These are phyloP conservation scores for Holocentrus rufus DNA, from an alignment of 2,797 vertebrate species.

Conservation along the genomic window DNA sequence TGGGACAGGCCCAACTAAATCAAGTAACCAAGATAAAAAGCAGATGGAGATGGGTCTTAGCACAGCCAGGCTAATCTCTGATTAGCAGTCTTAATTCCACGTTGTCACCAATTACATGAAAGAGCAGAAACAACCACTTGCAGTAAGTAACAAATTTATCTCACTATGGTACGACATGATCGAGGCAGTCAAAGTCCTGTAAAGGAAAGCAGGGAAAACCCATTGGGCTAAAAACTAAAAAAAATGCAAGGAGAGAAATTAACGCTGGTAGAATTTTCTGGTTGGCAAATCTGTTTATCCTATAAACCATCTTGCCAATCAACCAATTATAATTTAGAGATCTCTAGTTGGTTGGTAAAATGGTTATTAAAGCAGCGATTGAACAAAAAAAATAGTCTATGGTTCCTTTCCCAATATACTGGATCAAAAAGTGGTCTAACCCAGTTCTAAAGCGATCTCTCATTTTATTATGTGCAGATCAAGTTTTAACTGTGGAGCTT, in stretches of 20 bases:
- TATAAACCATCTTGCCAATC: not conserved
- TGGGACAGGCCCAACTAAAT: not conserved
- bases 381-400: too few relatives aligned
- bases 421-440: too few relatives aligned
- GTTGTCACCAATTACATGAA: constrained; percentile 4
- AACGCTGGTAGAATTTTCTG: not conserved
- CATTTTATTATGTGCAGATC: too few relatives aligned
- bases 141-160: not conserved
- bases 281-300: not conserved
- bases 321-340: too few relatives aligned
- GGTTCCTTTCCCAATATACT: too few relatives aligned
- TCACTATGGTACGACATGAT: not conserved
- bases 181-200: not conserved
- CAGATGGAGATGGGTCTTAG: constrained; percentile 12
- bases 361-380: too few relatives aligned
- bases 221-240: too few relatives aligned
- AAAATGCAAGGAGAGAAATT: too few relatives aligned
- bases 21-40: not conserved
- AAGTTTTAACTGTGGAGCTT: not conserved
- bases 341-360: not conserved
- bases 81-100: constrained; percentile 22
- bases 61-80: constrained; percentile 30
- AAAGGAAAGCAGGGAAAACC: not conserved
- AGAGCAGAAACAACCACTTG: not conserved
- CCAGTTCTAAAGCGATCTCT: too few relatives aligned